These are phyloP conservation scores for Drosophila cognata DNA, from an alignment of 2,888 invertebrate species.

Conservation along the genomic window DNA sequence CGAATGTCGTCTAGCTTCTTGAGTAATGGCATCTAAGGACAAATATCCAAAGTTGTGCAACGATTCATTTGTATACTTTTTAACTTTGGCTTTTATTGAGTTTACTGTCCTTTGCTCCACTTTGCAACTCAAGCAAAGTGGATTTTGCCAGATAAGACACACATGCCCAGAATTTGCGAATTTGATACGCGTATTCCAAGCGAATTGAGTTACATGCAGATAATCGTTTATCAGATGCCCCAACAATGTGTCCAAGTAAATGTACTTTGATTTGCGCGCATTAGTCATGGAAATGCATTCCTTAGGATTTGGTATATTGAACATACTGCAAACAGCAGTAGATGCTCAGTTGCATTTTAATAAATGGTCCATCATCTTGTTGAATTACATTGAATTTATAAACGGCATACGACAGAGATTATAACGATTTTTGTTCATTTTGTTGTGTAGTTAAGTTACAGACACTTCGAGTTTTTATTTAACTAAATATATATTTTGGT, in stretches of 20 bases:
- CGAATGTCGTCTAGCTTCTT: slow-evolving; percentile 32
- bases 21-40: slow-evolving; percentile 69
- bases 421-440: neutral
- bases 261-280: slow-evolving; percentile 38
- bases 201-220: slow-evolving; percentile 78
- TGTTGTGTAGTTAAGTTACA: neutral
- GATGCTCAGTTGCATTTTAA: neutral
- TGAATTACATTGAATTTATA: neutral
- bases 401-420: neutral
- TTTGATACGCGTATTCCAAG: slow-evolving; percentile 55
- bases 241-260: slow-evolving; percentile 34
- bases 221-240: slow-evolving; percentile 73
- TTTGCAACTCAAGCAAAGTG: slow-evolving; percentile 26
- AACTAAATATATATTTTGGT: neutral
- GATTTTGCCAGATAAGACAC: slow-evolving; percentile 22
- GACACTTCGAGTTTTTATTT: neutral
- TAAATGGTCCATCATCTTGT: neutral
- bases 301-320: neutral
- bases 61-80: slow-evolving; percentile 39
- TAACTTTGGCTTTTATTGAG: slow-evolving; percentile 38
- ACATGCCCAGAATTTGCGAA: slow-evolving; percentile 43
- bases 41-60: slow-evolving; percentile 48
- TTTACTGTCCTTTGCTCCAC: slow-evolving; percentile 31
- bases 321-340: neutral
- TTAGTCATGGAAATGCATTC: slow-evolving; percentile 15